Conservation (phyloP, 2,113 vertebrate genomes). For the Crypturellus undulatus region DNA sequence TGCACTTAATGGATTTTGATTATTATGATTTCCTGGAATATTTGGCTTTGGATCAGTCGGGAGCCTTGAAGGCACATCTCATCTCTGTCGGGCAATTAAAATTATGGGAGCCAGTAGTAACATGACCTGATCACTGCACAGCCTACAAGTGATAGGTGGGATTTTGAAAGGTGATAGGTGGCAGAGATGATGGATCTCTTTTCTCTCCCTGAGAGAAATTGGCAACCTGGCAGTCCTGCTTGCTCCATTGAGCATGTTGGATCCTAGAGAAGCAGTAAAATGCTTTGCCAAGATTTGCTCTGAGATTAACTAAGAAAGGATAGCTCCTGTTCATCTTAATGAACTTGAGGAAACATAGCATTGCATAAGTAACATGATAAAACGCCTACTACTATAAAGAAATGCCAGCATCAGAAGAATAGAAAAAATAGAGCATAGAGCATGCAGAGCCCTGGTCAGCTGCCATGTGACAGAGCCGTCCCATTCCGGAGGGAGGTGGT, state of each 20-base stretch:
- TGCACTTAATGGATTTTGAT: slow-evolving; percentile 35
- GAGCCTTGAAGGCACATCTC: neutral
- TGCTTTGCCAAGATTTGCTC: neutral
- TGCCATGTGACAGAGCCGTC: accelerated
- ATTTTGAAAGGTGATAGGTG: no score
- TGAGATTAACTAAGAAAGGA: neutral
- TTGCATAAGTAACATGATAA: neutral
- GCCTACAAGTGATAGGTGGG: neutral
- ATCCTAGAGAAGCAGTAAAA: neutral
- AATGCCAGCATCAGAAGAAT: neutral
- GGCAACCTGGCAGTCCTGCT: neutral
- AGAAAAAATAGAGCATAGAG: neutral
- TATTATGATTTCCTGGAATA: slow-evolving; percentile 48
- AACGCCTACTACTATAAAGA: neutral
- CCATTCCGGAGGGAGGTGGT: neutral
- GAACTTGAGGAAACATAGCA: neutral
- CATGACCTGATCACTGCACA: neutral
- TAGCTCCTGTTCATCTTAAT: neutral
- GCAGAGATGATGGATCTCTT: neutral
- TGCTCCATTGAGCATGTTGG: neutral
- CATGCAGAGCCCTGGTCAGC: neutral
- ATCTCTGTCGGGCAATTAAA: neutral
- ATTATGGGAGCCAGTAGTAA: neutral
- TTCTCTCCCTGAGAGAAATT: neutral
- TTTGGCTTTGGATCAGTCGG: slow-evolving; percentile 28